Evolutionary conservation across 2,113 vertebrate genomes (phyloP).

Genomic region (Menura novaehollandiae): DNA sequence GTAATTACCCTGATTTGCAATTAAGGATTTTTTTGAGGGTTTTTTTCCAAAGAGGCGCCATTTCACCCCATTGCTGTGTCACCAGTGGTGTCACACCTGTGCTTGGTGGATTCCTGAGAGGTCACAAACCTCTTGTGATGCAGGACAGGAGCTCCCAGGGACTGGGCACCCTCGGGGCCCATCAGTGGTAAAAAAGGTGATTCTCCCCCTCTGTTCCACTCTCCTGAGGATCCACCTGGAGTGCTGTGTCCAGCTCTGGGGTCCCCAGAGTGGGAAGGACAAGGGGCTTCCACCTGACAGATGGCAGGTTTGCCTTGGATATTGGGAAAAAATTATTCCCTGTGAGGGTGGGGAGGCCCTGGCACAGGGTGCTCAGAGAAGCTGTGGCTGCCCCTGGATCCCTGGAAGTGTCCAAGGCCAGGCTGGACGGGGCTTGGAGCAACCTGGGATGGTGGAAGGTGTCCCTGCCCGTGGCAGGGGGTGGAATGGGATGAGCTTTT

Average conservation of each 20-base stretch:
- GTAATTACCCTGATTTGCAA: background rate
- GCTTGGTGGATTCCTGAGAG: fast-evolving
- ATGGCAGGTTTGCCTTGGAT: background rate
- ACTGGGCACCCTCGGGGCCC: background rate
- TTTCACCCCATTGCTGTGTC: background rate
- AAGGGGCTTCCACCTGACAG: background rate
- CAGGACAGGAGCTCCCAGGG: background rate
- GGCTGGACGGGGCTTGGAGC: background rate
- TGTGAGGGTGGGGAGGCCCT: fast-evolving
- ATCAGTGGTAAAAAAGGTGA: background rate
- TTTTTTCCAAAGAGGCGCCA: fast-evolving
- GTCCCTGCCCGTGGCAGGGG: background rate
- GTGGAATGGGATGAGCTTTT: background rate
- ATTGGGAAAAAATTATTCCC: background rate
- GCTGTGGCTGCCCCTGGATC: background rate
- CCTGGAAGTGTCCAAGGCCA: background rate
- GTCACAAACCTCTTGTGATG: too few species aligned
- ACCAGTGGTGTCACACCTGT: background rate
- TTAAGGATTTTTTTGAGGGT: background rate
- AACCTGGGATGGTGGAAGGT: fast-evolving
- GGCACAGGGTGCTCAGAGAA: background rate
- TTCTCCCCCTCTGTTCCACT: background rate
- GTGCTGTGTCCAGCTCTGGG: background rate
- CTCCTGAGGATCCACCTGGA: background rate
- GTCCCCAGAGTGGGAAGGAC: fast-evolving